These are phyloP conservation scores for Aproaerema taeniolella DNA, from an alignment of 2,888 invertebrate species.

Conservation along the genomic window DNA sequence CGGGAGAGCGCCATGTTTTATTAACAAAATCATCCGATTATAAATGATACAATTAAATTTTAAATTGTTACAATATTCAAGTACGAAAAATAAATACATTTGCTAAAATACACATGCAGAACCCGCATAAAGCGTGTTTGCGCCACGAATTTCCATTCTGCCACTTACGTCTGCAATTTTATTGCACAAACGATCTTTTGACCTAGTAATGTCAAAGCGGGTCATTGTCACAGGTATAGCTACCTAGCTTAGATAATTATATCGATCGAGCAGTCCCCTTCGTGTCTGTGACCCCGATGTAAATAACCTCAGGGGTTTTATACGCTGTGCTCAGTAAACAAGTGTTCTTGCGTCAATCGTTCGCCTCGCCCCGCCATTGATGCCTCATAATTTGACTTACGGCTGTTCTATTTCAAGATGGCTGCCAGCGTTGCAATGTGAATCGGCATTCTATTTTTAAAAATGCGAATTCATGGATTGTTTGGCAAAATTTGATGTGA, in stretches of 20 bases:
- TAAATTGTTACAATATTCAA: too few relatives aligned
- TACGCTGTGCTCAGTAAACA: too few relatives aligned
- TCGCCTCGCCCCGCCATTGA: constrained; percentile 44
- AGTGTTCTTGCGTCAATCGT: constrained; percentile 70
- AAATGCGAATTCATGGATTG: too few relatives aligned
- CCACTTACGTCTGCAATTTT: constrained; percentile 55
- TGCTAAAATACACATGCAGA: too few relatives aligned
- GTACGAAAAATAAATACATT: too few relatives aligned
- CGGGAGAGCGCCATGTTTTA: too few relatives aligned
- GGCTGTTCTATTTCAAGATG: constrained; percentile 40
- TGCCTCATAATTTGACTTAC: constrained; percentile 40
- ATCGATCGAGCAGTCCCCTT: constrained; percentile 68
- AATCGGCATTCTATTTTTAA: background rate
- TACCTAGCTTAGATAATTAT: constrained; percentile 63
- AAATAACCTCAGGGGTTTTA: constrained; percentile 75
- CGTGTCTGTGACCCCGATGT: constrained; percentile 77
- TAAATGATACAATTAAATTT: too few relatives aligned
- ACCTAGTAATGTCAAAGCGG: constrained; percentile 66
- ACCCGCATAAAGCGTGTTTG: too few relatives aligned
- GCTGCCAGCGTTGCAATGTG: constrained; percentile 22
- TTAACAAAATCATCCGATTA: too few relatives aligned
- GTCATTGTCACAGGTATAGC: constrained; percentile 66
- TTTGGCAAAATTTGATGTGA: too few relatives aligned
- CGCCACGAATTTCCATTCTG: too few relatives aligned
- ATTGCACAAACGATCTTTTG: constrained; percentile 58